Percentiles rank a stretch among this genome's conserved stretches.
Evolutionary conservation across 1,140 invertebrate genomes (phyloP).

Genomic region (Zaprionus nigranus): DNA sequence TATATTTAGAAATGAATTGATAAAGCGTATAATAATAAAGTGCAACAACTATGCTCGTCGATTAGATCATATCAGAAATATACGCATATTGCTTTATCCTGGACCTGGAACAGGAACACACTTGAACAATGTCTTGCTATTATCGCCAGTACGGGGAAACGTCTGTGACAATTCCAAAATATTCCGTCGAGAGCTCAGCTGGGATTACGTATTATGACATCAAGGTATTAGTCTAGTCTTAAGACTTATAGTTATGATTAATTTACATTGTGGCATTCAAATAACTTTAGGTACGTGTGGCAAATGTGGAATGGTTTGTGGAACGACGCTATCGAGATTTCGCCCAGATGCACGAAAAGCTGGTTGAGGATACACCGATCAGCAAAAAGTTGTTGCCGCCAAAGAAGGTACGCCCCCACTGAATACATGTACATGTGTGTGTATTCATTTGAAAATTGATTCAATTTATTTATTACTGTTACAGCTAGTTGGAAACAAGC

Average conservation of each 20-base stretch:
- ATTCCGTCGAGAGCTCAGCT: slow-evolving; percentile 85
- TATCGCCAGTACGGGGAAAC: slow-evolving; percentile 86
- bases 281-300: slow-evolving; percentile 86
- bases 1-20: slow-evolving; percentile 27
- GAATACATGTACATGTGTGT: background rate
- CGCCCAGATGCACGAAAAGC: slow-evolving; percentile 92
- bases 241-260: background rate
- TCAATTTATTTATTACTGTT: background rate
- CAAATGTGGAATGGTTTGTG: slow-evolving; percentile 91
- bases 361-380: slow-evolving; percentile 91
- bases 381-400: slow-evolving; percentile 94
- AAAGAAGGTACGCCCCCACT: slow-evolving; percentile 89
- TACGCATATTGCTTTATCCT: slow-evolving; percentile 12
- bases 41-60: slow-evolving; percentile 35
- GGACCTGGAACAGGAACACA: slow-evolving; percentile 19
- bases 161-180: slow-evolving; percentile 86
- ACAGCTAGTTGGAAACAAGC: slow-evolving; percentile 89
- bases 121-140: slow-evolving; percentile 87
- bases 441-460: background rate
- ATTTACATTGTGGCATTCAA: background rate
- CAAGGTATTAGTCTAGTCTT: slow-evolving; percentile 62
- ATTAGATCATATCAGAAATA: slow-evolving; percentile 4
- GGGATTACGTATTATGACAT: slow-evolving; percentile 89
- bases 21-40: background rate
- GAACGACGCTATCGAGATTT: slow-evolving; percentile 95